Conservation (phyloP, 2,888 invertebrate species). For the Idaea biselata region DNA sequence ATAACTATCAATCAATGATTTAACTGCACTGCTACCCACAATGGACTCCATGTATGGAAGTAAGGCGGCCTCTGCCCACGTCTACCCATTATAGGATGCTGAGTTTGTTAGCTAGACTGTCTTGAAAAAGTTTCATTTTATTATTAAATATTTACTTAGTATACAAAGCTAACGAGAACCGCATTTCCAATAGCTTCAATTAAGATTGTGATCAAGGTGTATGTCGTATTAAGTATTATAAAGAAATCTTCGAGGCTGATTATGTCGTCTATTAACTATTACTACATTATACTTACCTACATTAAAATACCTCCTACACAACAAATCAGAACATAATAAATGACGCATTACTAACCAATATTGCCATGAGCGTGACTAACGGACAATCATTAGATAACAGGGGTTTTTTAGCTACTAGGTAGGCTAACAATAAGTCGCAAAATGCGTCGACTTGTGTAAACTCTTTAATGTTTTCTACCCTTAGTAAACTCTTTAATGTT, state of each 20-base stretch:
- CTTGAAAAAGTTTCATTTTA: neutral
- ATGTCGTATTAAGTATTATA: too few species aligned
- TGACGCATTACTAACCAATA: slow-evolving; percentile 5
- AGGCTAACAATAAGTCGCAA: too few species aligned
- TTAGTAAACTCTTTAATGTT: too few species aligned
- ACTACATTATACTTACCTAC: neutral
- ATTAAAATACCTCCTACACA: neutral
- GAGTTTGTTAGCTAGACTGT: neutral
- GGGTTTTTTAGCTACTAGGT: too few species aligned
- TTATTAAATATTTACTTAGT: too few species aligned
- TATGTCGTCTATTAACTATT: neutral
- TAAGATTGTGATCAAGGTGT: too few species aligned
- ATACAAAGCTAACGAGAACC: too few species aligned
- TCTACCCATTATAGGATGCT: slow-evolving; percentile 17
- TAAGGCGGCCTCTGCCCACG: slow-evolving; percentile 36
- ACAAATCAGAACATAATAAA: slow-evolving; percentile 4
- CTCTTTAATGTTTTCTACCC: too few species aligned
- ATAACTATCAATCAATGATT: slow-evolving; percentile 26
- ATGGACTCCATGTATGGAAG: slow-evolving; percentile 21
- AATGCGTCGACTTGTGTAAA: too few species aligned
- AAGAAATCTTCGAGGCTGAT: too few species aligned
- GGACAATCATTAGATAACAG: neutral
- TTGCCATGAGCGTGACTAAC: neutral
- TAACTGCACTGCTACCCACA: slow-evolving; percentile 24
- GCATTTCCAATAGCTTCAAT: too few species aligned